phyloP scores from a whole-genome alignment of 1,140 invertebrate genomes.

The Ladona fulva region DNA sequence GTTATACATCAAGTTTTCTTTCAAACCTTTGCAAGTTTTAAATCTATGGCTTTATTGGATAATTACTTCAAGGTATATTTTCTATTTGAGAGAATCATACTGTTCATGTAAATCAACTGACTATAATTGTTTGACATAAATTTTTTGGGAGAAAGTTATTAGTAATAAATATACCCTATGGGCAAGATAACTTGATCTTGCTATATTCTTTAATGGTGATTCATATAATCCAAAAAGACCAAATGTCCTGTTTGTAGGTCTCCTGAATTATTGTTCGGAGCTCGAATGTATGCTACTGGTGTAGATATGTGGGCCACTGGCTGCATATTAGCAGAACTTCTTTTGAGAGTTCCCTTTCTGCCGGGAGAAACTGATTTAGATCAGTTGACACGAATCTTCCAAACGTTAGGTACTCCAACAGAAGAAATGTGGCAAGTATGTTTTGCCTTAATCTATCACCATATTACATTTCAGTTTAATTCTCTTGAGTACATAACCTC shows the following conservation, averaged over 20 bases:
- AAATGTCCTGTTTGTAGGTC: constrained; percentile 45
- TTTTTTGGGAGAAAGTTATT: no score
- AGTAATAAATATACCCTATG: no score
- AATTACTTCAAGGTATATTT: no score
- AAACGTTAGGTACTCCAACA: constrained; percentile 81
- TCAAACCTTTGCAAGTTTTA: no score
- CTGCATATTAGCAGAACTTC: constrained; percentile 92
- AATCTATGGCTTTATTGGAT: no score
- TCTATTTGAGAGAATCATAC: no score
- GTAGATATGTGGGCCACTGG: constrained; percentile 99
- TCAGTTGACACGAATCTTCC: constrained; percentile 91
- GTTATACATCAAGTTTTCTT: no score
- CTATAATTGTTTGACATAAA: no score
- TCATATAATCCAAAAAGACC: no score
- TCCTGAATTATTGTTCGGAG: constrained; percentile 93
- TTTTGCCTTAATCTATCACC: no score
- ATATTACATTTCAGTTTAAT: no score
- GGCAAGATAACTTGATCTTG: neutral
- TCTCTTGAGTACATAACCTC: neutral
- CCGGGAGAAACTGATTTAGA: constrained; percentile 96
- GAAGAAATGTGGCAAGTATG: constrained; percentile 82
- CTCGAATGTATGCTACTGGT: constrained; percentile 85
- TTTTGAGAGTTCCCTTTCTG: constrained; percentile 85
- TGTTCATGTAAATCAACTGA: no score
- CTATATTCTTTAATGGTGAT: neutral